Evolutionary conservation across 2,113 vertebrate genomes (phyloP), one percentile per base, ranked within the genome.

Genomic region (Gracilinanus agilis): DNA sequence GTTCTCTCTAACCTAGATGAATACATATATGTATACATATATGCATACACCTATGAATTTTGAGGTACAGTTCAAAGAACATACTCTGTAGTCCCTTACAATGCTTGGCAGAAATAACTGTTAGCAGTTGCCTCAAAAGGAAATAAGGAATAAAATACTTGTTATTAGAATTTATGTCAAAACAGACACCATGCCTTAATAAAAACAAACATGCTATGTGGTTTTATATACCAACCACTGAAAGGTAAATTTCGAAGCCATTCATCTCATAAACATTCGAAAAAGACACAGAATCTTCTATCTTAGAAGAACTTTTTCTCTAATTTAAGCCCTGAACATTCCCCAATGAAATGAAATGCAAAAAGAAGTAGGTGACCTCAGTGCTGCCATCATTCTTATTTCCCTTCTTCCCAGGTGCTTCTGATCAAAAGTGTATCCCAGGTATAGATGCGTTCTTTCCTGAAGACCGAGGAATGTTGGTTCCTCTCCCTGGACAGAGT

Each of bases 181-280:
- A 40, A 58, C 88, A n/a, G 34, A n/a, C 29, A 90, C 40, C 53
- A 40, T 61, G 53, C 12, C 44, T 40, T 61, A 92, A 56, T 19
- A 58, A 67, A 25, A 53, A 7, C 75, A 56, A 88, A 24, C 11
- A 44, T 8, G 24, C 29, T 53, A 9, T 24, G 53, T 44, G 0
- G 0, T 90, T 29, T 90, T 25, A 29, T 24, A 12, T 19, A 12
- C 34, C 44, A 34, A 58, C 19, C 34, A 27, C 53, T 44, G 0
- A 25, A 0, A 0, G 6, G 12, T n/a, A 27, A 53, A 54, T 25
- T 40, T 88, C 92, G 8, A 21, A 44, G 10, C 54, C 34, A 61
- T 91, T 21, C 34, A 10, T 53, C 3, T 0, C 1, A 58, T 16
- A 7, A 1, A 13, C 9, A 54, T 27, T 5, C 12, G 2, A 0